Conservation (phyloP, 2,113 vertebrate species). For the western clawed frog (Xenopus tropicalis) region UCB_Xtro_10.0 CM004450.2:80394501-80395000, state of each 20-base stretch:
- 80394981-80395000: no score
- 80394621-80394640: conserved; percentile 4
- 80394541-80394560: conserved; percentile 94
- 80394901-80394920: no score
- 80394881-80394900: neutral
- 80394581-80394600: neutral
- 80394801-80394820: neutral
- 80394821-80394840: neutral
- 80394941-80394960: no score
- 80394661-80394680: conserved; percentile 15
- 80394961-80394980: no score
- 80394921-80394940: no score
- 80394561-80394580: conserved; percentile 86
- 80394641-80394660: neutral
- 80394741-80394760: neutral
- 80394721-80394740: neutral
- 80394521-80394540: conserved; percentile 90
- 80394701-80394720: neutral
- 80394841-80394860: neutral
- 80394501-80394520: conserved; percentile 88
- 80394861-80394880: neutral
- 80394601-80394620: neutral
- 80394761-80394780: neutral
- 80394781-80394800: neutral
- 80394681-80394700: conserved; percentile 5